phyloP scores from a whole-genome alignment of 2,888 invertebrate species.

The Drosophila emarginata region DNA sequence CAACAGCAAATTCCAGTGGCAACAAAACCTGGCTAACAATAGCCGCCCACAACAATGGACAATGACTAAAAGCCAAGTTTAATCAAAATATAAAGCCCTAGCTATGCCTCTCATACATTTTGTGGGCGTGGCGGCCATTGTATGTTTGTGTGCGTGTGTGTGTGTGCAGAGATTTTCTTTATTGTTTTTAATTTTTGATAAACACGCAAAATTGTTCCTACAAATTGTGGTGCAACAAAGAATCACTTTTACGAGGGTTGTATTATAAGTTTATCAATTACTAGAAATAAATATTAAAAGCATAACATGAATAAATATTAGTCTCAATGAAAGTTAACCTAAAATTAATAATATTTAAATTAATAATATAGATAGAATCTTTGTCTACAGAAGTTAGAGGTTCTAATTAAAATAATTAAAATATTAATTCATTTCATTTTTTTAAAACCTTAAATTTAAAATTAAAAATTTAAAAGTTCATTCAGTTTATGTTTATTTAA shows the following conservation, averaged over 20 bases:
- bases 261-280: neutral
- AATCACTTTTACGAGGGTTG: constrained; percentile 49
- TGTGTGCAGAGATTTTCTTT: constrained; percentile 45
- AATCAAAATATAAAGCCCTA: constrained; percentile 59
- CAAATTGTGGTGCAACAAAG: constrained; percentile 35
- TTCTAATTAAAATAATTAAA: too few species aligned
- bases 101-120: neutral
- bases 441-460: too few species aligned
- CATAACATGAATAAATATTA: too few species aligned
- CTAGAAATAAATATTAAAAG: too few species aligned
- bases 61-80: constrained; percentile 73
- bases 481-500: too few species aligned
- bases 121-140: constrained; percentile 29
- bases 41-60: constrained; percentile 27
- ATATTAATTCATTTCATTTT: too few species aligned
- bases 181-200: constrained; percentile 66
- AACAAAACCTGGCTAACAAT: constrained; percentile 29
- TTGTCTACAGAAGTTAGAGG: too few species aligned
- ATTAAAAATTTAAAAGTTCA: too few species aligned
- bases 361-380: too few species aligned
- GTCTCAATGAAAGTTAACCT: too few species aligned
- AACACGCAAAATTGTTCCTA: constrained; percentile 67
- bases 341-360: too few species aligned
- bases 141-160: neutral
- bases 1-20: constrained; percentile 49